Evolutionary conservation across 2,888 invertebrate genomes (phyloP), one percentile per base, ranked within the genome.

Genomic region (Dolichomitus sp.): DNA sequence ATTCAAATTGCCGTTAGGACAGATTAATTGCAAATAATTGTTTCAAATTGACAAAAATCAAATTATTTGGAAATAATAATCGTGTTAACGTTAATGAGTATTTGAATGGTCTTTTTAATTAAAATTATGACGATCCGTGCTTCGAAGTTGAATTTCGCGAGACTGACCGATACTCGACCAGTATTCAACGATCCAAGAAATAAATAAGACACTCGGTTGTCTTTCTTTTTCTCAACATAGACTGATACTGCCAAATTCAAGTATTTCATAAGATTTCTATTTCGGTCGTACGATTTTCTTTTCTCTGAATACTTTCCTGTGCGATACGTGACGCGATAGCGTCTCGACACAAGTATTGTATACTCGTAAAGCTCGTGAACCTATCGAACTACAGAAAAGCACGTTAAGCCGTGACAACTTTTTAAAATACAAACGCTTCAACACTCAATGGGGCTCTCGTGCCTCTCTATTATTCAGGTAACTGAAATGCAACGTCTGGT

Each of bases 201-300:
- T 61, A 45, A 57, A 61, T 37, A n/a, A 59, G 27, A 2, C 57
- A 19, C 19, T 48, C 17, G 23, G 9, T 66, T 17, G 48, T 27
- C 57, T 76, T 50, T 66, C 57, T 59, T 69, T 74, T 76, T 63
- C 52, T 61, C 45, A 74, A 37, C 79, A 59, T 66, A 83, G 83
- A 83, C 80, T 83, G 80, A 83, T 61, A 83, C 76, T 83, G 77
- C 83, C 83, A 83, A 83, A 83, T 83, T 77, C 12, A 65, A 80
- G 70, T 83, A 80, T 77, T 80, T 83, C 48, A 69, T 80, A 80
- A 72, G 76, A 80, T 73, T 80, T 70, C 37, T 76, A 61, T 70
- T 76, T 79, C 59, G 76, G 69, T 61, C 69, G 65, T 57, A 68
- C 61, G 74, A 54, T 54, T 50, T 59, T 30, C 19, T 73, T 69